Percentiles rank a stretch among this genome's conserved stretches.
Evolutionary conservation across 2,797 vertebrate species (phyloP).

Genomic region (Poeciliopsis gracilis): DNA sequence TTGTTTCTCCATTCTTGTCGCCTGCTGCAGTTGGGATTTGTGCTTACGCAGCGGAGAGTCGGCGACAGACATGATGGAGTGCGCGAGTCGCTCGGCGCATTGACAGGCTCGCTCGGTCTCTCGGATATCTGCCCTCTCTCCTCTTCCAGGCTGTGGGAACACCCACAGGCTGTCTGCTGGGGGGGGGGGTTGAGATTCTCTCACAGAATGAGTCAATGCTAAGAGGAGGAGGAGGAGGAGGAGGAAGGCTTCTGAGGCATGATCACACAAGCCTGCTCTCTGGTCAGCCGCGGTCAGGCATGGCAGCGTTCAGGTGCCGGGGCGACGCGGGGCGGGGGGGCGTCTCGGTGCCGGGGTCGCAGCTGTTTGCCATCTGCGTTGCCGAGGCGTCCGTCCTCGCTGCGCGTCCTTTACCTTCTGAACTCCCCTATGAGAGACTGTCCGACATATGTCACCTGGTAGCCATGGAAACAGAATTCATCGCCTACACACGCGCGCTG

Average conservation of each 20-base stretch:
- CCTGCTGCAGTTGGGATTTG: constrained; percentile 37
- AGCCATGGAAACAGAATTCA: not conserved
- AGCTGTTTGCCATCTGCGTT: not conserved
- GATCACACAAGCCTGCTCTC: constrained; percentile 20
- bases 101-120: constrained; percentile 13
- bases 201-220: constrained; percentile 34
- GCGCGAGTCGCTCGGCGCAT: constrained; percentile 12
- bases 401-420: not conserved
- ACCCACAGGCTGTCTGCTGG: constrained; percentile 41
- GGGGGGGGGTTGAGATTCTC: constrained; percentile 36
- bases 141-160: constrained; percentile 34
- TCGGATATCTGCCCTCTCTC: constrained; percentile 66
- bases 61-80: constrained; percentile 26
- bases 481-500: no score
- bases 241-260: not conserved
- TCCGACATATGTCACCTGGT: not conserved
- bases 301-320: constrained; percentile 12
- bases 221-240: not conserved
- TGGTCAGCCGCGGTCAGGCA: not conserved
- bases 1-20: constrained; percentile 30
- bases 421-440: not conserved
- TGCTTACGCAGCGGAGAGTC: constrained; percentile 26
- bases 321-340: not conserved
- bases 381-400: not conserved
- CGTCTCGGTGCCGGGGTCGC: not conserved